Conservation (phyloP, 2,797 vertebrate species). For the Uromys caudimaculatus region DNA sequence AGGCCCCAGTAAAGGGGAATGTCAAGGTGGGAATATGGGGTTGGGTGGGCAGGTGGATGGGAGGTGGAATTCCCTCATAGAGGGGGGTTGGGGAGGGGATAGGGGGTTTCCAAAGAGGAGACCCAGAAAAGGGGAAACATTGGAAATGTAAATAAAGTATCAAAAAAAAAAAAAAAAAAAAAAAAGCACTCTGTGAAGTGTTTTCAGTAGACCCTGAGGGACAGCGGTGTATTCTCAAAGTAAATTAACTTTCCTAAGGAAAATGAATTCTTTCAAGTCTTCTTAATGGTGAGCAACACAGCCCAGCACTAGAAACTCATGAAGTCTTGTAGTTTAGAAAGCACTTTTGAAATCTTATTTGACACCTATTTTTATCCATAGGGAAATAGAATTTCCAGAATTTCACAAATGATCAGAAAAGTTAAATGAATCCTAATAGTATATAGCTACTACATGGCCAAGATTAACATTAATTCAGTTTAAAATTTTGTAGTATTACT, state of each 20-base stretch:
- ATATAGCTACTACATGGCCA: not conserved
- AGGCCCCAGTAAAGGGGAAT: no score
- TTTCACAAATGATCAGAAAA: conserved; percentile 34
- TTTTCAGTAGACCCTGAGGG: not conserved
- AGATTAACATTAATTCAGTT: not conserved
- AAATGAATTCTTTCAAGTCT: not conserved
- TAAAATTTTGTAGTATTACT: not conserved
- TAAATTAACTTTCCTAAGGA: conserved; percentile 42
- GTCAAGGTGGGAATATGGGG: no score
- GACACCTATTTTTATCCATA: not conserved
- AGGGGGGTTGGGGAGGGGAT: no score
- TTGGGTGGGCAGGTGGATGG: no score
- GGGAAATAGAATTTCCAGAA: not conserved
- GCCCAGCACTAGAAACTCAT: not conserved
- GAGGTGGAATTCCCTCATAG: no score
- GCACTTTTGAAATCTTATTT: not conserved
- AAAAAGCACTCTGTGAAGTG: not conserved
- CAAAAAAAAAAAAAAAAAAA: no score
- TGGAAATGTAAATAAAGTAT: no score
- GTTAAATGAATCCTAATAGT: conserved; percentile 35
- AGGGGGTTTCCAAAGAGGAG: no score
- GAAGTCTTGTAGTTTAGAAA: conserved; percentile 11
- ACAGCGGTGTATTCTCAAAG: not conserved
- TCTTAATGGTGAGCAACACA: not conserved
- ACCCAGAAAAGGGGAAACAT: no score